Conservation (phyloP, 2,113 vertebrate species). For the Pardalotus punctatus region DNA sequence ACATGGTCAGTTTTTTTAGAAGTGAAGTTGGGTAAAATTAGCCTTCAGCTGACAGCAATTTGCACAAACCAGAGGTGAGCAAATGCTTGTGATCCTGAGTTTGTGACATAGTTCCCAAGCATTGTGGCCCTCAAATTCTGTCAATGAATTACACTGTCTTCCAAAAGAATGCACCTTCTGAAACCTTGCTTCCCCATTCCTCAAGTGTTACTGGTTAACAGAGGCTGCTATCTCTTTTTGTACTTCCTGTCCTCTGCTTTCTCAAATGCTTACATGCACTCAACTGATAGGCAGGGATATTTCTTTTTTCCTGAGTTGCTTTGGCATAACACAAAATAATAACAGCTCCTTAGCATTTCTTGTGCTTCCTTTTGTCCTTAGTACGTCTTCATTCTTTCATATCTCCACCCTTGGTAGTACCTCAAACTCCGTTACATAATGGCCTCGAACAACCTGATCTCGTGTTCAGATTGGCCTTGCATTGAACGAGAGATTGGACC, state of each 20-base stretch:
- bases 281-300: background rate
- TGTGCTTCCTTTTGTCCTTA: background rate
- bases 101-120: background rate
- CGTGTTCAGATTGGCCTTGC: background rate
- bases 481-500: background rate
- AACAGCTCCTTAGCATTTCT: background rate
- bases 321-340: background rate
- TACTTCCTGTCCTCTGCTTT: background rate
- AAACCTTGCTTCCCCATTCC: background rate
- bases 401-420: accelerated
- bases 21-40: background rate
- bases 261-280: background rate
- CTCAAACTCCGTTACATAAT: background rate
- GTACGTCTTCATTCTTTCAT: background rate
- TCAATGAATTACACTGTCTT: background rate
- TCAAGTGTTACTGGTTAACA: background rate
- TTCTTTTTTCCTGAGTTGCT: background rate
- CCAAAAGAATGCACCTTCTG: background rate
- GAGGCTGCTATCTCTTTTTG: accelerated
- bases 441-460: background rate
- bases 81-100: background rate
- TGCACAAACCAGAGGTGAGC: background rate
- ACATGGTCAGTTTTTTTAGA: accelerated
- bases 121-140: background rate
- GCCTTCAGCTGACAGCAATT: background rate